A percentile compares a stretch with the other conserved stretches of the same genome.
Conservation (phyloP, 2,888 invertebrate genomes). For the Drosophila cracens region DNA sequence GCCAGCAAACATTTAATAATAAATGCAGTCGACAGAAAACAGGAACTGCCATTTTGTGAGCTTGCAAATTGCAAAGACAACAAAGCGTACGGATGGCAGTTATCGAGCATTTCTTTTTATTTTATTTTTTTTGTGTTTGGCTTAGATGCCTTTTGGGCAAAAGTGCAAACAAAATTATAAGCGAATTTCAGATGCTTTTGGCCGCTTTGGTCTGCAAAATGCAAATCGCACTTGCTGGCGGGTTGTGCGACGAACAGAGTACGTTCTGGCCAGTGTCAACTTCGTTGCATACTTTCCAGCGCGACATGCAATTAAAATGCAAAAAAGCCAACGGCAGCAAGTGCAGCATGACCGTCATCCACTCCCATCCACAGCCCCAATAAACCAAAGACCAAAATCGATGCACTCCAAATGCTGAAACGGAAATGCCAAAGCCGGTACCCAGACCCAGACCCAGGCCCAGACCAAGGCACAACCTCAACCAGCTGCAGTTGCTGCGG, state of each 20-base stretch:
- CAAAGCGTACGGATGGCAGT: conserved; percentile 14
- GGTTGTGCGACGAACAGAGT: background rate
- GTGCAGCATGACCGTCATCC: background rate
- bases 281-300: conserved; percentile 72
- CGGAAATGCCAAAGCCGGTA: conserved; percentile 47
- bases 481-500: conserved; percentile 45
- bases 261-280: conserved; percentile 44
- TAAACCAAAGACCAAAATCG: conserved; percentile 72
- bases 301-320: conserved; percentile 81
- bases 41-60: conserved; percentile 29
- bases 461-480: conserved; percentile 28
- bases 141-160: conserved; percentile 49
- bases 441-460: conserved; percentile 3
- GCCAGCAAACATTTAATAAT: conserved; percentile 70
- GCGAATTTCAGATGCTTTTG: conserved; percentile 72
- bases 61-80: conserved; percentile 46
- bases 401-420: conserved; percentile 70
- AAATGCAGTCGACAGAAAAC: conserved; percentile 51
- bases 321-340: conserved; percentile 67
- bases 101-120: conserved; percentile 36
- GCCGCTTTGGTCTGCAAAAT: conserved; percentile 65
- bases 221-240: conserved; percentile 72
- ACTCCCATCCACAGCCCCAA: conserved; percentile 1
- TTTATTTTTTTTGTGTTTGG: conserved; percentile 17
- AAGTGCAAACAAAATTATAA: conserved; percentile 74